phyloP scores from a whole-genome alignment of 2,797 vertebrate species.

The Poeciliopsis paucimaculata region DNA sequence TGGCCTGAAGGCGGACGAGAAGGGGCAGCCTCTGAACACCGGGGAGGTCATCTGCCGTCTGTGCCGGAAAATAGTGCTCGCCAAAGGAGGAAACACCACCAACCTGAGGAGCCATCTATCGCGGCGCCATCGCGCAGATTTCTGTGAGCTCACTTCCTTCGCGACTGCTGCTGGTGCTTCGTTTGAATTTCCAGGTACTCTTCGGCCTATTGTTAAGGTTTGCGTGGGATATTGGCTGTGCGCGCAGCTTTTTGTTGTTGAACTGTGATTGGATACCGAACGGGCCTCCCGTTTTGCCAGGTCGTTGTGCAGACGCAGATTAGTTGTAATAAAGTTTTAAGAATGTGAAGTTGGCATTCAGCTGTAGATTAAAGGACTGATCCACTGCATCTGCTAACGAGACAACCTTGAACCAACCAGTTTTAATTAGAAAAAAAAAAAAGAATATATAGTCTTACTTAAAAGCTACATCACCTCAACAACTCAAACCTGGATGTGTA shows the following conservation, averaged over 20 bases:
- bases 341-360: background rate
- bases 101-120: conserved; percentile 74
- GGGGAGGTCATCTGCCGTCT: conserved; percentile 66
- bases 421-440: background rate
- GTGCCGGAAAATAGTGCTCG: conserved; percentile 69
- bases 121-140: conserved; percentile 66
- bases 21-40: conserved; percentile 59
- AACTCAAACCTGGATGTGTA: background rate
- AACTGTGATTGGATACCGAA: background rate
- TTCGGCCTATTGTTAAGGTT: rapidly evolving
- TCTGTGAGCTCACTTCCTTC: conserved; percentile 47
- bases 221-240: background rate
- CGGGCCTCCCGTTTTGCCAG: background rate
- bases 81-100: conserved; percentile 74
- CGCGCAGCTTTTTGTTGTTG: background rate
- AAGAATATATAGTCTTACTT: background rate
- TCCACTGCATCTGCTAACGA: background rate
- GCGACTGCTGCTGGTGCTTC: conserved; percentile 35
- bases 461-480: background rate
- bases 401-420: background rate
- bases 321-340: background rate
- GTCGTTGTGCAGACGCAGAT: background rate
- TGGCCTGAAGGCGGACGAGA: conserved; percentile 70
- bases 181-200: conserved; percentile 52
- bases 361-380: background rate